Evolutionary conservation across 2,888 invertebrate genomes (phyloP), one percentile per base, ranked within the genome.

Genomic region (Drosophila seclusa): DNA sequence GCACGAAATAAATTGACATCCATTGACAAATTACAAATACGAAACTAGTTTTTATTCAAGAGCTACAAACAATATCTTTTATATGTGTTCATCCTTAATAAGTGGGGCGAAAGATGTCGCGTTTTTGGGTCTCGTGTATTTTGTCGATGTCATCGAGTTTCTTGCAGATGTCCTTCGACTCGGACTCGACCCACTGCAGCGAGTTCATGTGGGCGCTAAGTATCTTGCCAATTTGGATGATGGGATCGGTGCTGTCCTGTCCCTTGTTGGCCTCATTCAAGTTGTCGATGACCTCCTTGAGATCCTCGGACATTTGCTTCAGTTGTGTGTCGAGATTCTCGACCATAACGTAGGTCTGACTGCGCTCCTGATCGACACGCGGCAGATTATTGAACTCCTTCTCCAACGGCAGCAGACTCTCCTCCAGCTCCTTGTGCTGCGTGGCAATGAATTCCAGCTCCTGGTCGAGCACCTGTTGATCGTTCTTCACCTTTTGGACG

Each of bases 181-280:
- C 97, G 77, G 96, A 95, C 91, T 99, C 98, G 49, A 99, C 95
- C 98, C 98, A 99, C 86, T 98, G 98, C 91, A 99, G 94, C 0
- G 98, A 98, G 54, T 98, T 98, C 96, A 98, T 98, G 92, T 99
- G 99, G 0, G 98, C 98, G 93, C 98, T 99, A 5, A 99, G 94
- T 76, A 99, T 98, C 80, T 97, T 97, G 1, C 98, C 97, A 80
- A 99, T 97, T 94, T 98, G 98, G 11, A 97, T 96, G 55, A 98
- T 96, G 0, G 98, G 98, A 93, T 98, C 98, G 76, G 96, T 96
- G 49, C 95, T 95, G 86, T 98, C 97, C 89, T 97, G 96, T 49
- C 95, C 95, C 85, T 96, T 95, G 90, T 97, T 98, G 0, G 97
- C 96, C 90, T 98, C 97, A 92, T 99, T 99, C 36, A 99, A 94